phyloP scores from a whole-genome alignment of 1,140 invertebrate genomes.

The Hyles euphorbiae region DNA sequence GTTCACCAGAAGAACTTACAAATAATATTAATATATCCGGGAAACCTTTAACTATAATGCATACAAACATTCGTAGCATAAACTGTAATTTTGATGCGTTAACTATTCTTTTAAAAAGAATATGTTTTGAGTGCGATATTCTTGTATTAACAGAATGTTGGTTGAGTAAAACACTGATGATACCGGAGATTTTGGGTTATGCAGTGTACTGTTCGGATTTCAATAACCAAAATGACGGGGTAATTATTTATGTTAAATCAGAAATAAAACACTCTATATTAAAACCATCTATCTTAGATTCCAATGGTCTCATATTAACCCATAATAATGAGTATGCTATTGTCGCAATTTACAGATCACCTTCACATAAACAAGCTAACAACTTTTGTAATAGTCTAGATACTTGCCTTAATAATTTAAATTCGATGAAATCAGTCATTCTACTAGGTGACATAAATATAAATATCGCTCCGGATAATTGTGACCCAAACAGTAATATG shows the following conservation, averaged over 20 bases:
- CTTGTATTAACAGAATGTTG: background rate
- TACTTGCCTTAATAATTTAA: background rate
- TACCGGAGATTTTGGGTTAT: conserved; percentile 1
- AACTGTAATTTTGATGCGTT: too few species aligned
- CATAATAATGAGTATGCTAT: background rate
- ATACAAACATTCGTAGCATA: too few species aligned
- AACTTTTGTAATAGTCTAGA: conserved; percentile 16
- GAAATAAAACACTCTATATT: background rate
- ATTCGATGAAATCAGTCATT: conserved; percentile 9
- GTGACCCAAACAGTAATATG: conserved; percentile 1
- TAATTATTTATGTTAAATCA: conserved; percentile 6
- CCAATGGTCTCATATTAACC: conserved; percentile 2
- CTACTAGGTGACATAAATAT: conserved; percentile 25
- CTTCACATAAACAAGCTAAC: conserved; percentile 8
- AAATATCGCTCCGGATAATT: conserved; percentile 2
- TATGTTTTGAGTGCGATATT: too few species aligned
- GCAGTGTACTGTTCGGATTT: background rate
- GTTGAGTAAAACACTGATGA: background rate
- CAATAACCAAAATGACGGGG: conserved; percentile 6
- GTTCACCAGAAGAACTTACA: too few species aligned
- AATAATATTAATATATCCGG: too few species aligned
- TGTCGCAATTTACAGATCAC: conserved; percentile 17
- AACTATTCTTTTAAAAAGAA: too few species aligned
- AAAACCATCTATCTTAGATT: background rate
- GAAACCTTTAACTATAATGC: too few species aligned